Evolutionary conservation across 1,140 invertebrate genomes (phyloP), one percentile per base, ranked within the genome.

Genomic region (Lineus longissimus): DNA sequence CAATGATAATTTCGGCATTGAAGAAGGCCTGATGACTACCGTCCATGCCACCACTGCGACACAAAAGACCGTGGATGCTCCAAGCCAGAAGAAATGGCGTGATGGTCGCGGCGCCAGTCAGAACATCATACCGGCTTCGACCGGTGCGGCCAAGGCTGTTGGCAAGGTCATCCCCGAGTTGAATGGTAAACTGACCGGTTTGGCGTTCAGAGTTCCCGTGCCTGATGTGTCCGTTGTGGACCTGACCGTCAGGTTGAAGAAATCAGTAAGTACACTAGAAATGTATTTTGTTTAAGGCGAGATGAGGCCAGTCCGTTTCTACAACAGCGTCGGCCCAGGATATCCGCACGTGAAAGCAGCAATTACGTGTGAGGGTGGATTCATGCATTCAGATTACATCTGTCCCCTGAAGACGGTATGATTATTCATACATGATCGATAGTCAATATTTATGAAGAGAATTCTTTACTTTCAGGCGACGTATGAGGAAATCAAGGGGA

Each of bases 41-140:
- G 91, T 98, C 4, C 95, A 98, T 79, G 94, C 95, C 23, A 90
- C 90, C 30, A 98, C 96, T 60, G 93, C 94, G 65, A 96, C 94
- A 17, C 96, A 98, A 78, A 96, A 96, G 80, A 95, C 93, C 63
- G 93, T 98, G 40, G 95, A 98, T 81, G 95, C 93, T 65, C 93
- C 95, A 51, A 93, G 91, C 69, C 89, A 88, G 64, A 97, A 98
- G 97, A 86, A 91, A 67, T 98, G 95, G 95, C 86, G 95, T 73
- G 93, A 95, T 84, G 95, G 95, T 17, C 91, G 96, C 85, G 94
- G 93, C 74, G 94, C 94, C 68, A 88, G 87, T 47, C 92, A 94
- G 76, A 99, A 99, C 80, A 98, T 99, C 79, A 98, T 99, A 76
- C 97, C 97, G n/a, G 91, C 95, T 27, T 85, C 92, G 1, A 98